Conservation (phyloP, 2,888 invertebrate genomes). For the Acrobasis suavella region DNA sequence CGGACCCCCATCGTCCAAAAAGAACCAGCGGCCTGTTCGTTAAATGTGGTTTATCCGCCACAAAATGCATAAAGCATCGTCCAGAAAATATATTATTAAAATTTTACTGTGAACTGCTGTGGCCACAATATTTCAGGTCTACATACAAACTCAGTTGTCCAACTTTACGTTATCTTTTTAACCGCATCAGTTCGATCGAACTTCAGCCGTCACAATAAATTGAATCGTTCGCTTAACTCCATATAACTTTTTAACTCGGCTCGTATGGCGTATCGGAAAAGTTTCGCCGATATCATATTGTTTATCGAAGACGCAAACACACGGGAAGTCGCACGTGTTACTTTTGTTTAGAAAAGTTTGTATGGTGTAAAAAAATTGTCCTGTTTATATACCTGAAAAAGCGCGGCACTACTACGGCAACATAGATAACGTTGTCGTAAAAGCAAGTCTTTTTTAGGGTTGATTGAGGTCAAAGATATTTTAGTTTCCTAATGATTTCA, state of each 20-base stretch:
- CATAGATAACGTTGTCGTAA: too few relatives aligned
- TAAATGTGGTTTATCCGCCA: too few relatives aligned
- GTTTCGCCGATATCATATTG: conserved; percentile 18
- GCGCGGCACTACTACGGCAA: background rate
- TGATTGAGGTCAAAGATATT: too few relatives aligned
- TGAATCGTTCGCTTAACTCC: conserved; percentile 5
- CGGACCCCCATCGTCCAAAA: too few relatives aligned
- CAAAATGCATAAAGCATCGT: too few relatives aligned
- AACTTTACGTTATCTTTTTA: too few relatives aligned
- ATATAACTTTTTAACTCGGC: conserved; percentile 13
- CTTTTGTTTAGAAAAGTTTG: background rate
- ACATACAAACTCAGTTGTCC: too few relatives aligned
- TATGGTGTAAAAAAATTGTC: background rate
- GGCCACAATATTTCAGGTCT: background rate
- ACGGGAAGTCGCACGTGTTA: conserved; percentile 5
- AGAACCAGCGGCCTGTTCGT: too few relatives aligned
- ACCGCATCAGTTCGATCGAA: conserved; percentile 10
- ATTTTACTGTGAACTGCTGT: too few relatives aligned
- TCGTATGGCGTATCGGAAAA: conserved; percentile 13
- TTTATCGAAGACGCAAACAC: conserved; percentile 11
- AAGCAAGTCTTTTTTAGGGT: too few relatives aligned
- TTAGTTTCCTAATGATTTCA: too few relatives aligned
- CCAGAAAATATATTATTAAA: background rate
- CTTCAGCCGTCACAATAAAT: conserved; percentile 2
- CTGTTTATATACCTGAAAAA: background rate